Conservation (phyloP, 2,113 vertebrate species). For the Typhlomys cinereus region DNA sequence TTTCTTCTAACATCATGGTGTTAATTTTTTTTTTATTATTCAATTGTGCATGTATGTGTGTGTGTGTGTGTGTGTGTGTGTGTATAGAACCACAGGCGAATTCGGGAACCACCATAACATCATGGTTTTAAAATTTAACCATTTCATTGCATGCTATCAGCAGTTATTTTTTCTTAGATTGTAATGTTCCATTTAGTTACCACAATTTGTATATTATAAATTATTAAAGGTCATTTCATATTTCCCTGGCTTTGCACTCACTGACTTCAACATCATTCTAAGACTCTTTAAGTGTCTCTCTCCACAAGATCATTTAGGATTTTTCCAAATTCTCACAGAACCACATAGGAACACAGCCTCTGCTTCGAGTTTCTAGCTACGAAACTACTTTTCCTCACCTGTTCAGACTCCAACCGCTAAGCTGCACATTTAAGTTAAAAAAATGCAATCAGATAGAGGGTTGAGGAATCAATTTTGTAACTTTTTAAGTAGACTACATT, state of each 20-base stretch:
- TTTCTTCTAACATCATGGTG: too few relatives aligned
- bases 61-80: too few relatives aligned
- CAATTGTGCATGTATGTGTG: too few relatives aligned
- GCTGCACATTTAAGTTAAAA: not conserved
- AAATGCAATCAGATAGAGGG: not conserved
- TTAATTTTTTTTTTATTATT: too few relatives aligned
- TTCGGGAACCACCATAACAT: too few relatives aligned
- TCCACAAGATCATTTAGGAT: not conserved
- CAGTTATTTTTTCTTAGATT: too few relatives aligned
- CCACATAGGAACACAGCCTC: not conserved
- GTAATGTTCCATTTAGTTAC: too few relatives aligned
- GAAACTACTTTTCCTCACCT: not conserved
- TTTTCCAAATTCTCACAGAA: not conserved
- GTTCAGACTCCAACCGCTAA: not conserved
- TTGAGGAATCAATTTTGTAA: not conserved
- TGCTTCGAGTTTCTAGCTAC: not conserved
- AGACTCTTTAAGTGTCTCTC: not conserved
- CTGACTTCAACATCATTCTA: not conserved
- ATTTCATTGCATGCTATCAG: too few relatives aligned
- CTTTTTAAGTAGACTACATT: not conserved
- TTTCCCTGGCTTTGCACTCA: not conserved
- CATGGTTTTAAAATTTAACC: too few relatives aligned
- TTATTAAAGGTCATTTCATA: too few relatives aligned
- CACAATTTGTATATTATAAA: not conserved
- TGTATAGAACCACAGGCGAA: too few relatives aligned